Evolutionary conservation across 1,140 invertebrate genomes (phyloP), one percentile per base, ranked within the genome.

Genomic region (Drosophila asahinai): DNA sequence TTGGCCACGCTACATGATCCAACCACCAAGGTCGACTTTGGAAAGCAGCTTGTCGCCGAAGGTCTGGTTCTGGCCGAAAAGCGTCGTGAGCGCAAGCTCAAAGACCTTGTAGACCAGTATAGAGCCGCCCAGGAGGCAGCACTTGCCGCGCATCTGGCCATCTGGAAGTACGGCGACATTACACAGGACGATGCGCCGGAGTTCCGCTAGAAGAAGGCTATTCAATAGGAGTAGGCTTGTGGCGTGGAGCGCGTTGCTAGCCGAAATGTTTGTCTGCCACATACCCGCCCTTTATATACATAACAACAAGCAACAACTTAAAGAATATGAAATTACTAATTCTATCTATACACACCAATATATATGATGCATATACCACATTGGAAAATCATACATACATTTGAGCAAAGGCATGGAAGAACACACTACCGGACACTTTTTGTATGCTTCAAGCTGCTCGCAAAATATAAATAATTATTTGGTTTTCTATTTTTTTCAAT

Each of bases 81-180:
- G 52, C 94, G 96, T 43, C 95, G 96, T 66, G 98, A 99, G 86
- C 96, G 95, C 65, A 95, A 97, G 80, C 95, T 99, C 38, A 95
- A 96, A 54, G 96, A 97, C 93, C 92, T 99, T 93, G 95, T 97
- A 67, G 94, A 94, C 38, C 97, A 98, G 63, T 99, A 99, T 93
- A 95, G 94, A 73, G 95, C 95, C 42, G 97, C 98, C 14, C 97
- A 99, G 93, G 96, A 98, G 72, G 94, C 95, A 59, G 98, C 98
- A 5, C 97, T 97, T 92, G 96, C 96, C 76, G 95, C 96, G 52
- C 97, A 98, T 93, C 93, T 96, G 63, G 97, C 97, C 91, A 96
- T 99, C 74, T 99, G 98, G 98, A 95, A 97, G 82, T 99, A 99
- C 93, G 98, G 98, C 17, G 98, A 99, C 92, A 97, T 99, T 91